Evolutionary conservation across 92 coral and sea anemone genomes (phyloP).

Genomic region (Nematostella vectensis): DNA sequence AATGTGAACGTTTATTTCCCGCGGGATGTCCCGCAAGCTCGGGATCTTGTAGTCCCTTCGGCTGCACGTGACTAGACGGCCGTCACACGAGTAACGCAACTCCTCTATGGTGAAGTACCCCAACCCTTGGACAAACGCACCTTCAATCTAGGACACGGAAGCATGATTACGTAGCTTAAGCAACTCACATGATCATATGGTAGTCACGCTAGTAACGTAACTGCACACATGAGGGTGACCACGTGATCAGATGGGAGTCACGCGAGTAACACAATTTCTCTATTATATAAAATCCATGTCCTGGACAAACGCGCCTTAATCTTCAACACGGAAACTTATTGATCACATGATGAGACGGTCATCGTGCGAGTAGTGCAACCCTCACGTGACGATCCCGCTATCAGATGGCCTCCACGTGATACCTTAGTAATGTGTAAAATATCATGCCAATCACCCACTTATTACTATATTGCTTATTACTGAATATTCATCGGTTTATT

Average conservation of each 20-base stretch:
- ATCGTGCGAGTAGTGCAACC: no score
- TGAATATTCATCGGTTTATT: no score
- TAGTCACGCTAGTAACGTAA: not conserved
- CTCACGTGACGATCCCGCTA: no score
- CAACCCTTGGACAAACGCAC: slow-evolving; percentile 36
- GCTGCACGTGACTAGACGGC: slow-evolving; percentile 13
- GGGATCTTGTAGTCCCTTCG: slow-evolving; percentile 43
- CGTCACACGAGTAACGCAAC: slow-evolving; percentile 19
- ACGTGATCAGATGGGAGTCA: not conserved
- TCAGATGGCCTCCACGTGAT: no score
- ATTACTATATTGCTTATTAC: no score
- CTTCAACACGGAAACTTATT: no score
- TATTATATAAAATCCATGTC: no score
- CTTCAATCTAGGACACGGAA: slow-evolving; percentile 24
- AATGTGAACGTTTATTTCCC: slow-evolving; percentile 32
- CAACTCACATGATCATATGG: not conserved
- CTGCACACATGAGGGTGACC: not conserved
- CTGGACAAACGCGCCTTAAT: no score
- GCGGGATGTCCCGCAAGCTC: slow-evolving; percentile 22
- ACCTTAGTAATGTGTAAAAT: no score
- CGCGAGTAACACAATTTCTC: not conserved
- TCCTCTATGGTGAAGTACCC: slow-evolving; percentile 35
- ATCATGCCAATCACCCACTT: no score
- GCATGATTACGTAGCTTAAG: not conserved
- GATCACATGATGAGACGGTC: no score